A percentile compares a stretch with the other conserved stretches of the same genome.
Conservation (phyloP, 1,140 invertebrate species). For the Rhagoletis pomonella region DNA sequence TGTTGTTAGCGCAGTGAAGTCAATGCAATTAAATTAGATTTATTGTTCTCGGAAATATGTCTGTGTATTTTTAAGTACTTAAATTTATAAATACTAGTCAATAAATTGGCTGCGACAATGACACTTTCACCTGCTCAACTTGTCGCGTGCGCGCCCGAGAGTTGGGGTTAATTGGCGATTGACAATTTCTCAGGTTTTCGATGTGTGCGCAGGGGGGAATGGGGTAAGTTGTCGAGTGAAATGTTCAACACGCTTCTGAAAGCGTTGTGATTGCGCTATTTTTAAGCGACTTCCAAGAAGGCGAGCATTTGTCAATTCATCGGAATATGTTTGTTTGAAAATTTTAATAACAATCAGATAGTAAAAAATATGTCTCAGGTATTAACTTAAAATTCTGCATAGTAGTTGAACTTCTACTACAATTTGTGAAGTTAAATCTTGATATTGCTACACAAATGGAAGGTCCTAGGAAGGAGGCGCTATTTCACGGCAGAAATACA, state of each 20-base stretch:
- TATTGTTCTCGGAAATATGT: slow-evolving; percentile 19
- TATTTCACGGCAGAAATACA: too few relatives aligned
- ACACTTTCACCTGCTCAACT: slow-evolving; percentile 24
- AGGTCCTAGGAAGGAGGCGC: too few relatives aligned
- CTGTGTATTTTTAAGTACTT: not conserved
- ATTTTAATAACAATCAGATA: too few relatives aligned
- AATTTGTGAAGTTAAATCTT: too few relatives aligned
- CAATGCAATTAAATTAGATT: slow-evolving; percentile 35
- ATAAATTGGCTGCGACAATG: not conserved
- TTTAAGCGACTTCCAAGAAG: too few relatives aligned
- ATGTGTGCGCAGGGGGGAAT: not conserved
- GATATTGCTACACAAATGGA: too few relatives aligned
- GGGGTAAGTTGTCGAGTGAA: not conserved
- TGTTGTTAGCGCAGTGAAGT: slow-evolving; percentile 3
- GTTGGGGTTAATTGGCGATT: not conserved
- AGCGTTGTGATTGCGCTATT: too few relatives aligned
- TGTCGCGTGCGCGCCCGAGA: not conserved
- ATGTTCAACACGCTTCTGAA: not conserved
- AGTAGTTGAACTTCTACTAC: too few relatives aligned
- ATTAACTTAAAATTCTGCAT: too few relatives aligned
- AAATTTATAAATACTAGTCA: slow-evolving; percentile 20
- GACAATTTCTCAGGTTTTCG: not conserved
- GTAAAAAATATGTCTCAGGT: too few relatives aligned
- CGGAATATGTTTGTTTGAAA: too few relatives aligned
- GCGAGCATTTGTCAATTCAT: too few relatives aligned